These are phyloP conservation scores for Pelobates fuscus DNA, from an alignment of 2,113 vertebrate genomes.

Conservation along the genomic window DNA sequence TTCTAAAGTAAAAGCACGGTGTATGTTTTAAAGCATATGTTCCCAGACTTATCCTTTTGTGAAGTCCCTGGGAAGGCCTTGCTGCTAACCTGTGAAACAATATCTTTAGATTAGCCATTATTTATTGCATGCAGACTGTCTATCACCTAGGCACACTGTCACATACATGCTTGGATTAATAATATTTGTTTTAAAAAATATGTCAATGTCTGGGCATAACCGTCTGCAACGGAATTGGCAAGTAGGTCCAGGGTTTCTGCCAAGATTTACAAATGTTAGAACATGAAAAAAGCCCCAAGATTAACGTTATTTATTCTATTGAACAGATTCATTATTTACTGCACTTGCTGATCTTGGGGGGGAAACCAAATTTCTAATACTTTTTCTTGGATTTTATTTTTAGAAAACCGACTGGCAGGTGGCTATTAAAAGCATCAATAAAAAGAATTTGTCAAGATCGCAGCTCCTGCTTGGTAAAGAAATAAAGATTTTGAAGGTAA, in stretches of 20 bases:
- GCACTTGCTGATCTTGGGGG: neutral
- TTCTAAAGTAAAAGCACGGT: no score
- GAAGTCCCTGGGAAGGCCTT: no score
- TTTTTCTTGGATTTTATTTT: neutral
- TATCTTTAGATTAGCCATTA: neutral
- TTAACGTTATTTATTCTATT: neutral
- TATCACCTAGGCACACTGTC: neutral
- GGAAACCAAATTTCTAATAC: conserved; percentile 4
- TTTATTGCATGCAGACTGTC: neutral
- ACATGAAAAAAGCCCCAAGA: neutral
- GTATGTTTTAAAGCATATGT: no score
- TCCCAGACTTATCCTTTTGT: no score
- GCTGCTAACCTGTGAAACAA: neutral
- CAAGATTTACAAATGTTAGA: conserved; percentile 5
- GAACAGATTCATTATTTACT: neutral
- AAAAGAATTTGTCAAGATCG: conserved; percentile 97
- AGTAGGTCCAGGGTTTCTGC: neutral
- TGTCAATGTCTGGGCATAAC: conserved; percentile 15
- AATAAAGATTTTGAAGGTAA: conserved; percentile 98
- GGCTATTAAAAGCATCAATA: conserved; percentile 97
- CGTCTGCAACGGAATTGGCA: conserved; percentile 22
- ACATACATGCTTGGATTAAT: conserved; percentile 6
- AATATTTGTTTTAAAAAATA: conserved; percentile 7
- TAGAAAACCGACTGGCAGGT: conserved; percentile 98
- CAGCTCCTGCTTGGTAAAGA: conserved; percentile 98